Evolutionary conservation across 2,888 invertebrate genomes (phyloP).

Genomic region (Aelia acuminata): DNA sequence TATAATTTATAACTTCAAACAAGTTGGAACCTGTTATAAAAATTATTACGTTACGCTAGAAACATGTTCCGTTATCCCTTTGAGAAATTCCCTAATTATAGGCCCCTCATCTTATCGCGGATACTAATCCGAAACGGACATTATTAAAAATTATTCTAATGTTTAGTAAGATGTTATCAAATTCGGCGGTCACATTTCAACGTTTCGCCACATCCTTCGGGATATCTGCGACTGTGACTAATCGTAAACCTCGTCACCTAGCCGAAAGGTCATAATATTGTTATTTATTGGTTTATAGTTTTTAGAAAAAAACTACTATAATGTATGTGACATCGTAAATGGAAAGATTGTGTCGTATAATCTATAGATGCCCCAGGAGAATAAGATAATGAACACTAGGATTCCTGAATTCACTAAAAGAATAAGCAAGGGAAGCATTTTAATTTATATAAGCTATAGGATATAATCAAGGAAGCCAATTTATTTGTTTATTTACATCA

Average conservation of each 20-base stretch:
- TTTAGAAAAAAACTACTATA: too few species aligned
- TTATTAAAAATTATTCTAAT: slow-evolving; percentile 46
- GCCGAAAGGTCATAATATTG: background rate
- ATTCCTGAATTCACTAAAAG: too few species aligned
- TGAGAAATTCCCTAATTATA: slow-evolving; percentile 18
- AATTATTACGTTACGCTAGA: background rate
- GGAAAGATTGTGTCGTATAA: too few species aligned
- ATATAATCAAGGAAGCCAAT: too few species aligned
- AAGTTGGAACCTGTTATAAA: slow-evolving; percentile 12
- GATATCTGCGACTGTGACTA: background rate
- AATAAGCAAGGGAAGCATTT: too few species aligned
- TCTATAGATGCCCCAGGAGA: too few species aligned
- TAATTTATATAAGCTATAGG: too few species aligned
- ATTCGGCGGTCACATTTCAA: slow-evolving; percentile 2
- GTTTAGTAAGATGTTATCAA: slow-evolving; percentile 20
- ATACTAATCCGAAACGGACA: slow-evolving; percentile 17
- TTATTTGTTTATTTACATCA: too few species aligned
- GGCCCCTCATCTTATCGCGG: background rate
- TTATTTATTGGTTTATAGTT: background rate
- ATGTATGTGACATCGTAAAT: too few species aligned
- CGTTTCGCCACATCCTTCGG: background rate
- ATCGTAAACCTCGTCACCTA: background rate
- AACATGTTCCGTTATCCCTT: slow-evolving; percentile 11
- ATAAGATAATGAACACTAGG: too few species aligned
- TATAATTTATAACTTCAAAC: background rate